These are phyloP conservation scores for Psilopsiagon aurifrons DNA, from an alignment of 2,113 vertebrate genomes.

Conservation along the genomic window DNA sequence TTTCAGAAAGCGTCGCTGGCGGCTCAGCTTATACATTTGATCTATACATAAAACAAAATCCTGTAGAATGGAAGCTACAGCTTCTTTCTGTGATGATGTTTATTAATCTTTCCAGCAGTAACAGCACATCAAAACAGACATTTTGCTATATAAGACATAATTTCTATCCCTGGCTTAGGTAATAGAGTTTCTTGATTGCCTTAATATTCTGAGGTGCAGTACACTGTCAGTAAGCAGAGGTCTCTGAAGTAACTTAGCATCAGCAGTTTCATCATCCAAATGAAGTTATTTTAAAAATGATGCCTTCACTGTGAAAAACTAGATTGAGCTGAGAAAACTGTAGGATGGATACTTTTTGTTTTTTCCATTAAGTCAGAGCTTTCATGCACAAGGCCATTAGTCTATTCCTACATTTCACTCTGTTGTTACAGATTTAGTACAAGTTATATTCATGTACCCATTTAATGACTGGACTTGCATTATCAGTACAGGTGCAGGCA, in stretches of 20 bases:
- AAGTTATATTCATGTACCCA: not conserved
- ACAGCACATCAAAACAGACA: not conserved
- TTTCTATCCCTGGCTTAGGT: not conserved
- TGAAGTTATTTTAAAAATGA: conserved; percentile 46
- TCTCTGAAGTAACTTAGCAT: not conserved
- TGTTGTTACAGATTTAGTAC: not conserved
- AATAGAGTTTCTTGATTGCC: conserved; percentile 27
- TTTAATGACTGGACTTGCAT: not conserved
- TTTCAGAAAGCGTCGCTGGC: not conserved
- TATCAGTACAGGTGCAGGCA: not conserved
- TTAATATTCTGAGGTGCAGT: not conserved
- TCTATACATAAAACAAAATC: not conserved
- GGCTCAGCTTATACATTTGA: not conserved
- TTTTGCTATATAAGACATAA: not conserved
- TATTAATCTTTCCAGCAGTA: not conserved
- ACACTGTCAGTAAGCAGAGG: not conserved
- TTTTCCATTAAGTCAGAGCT: not conserved
- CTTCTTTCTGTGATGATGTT: not conserved
- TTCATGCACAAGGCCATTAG: not conserved
- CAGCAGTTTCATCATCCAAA: conserved; percentile 23
- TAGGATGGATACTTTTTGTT: conserved; percentile 17
- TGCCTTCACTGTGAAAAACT: conserved; percentile 22
- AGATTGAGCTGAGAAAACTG: conserved; percentile 29
- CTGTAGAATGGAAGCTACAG: not conserved
- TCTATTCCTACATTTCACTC: not conserved